Percentiles rank a stretch among this genome's conserved stretches.
These are phyloP conservation scores for Hippoglossus stenolepis DNA, from an alignment of 2,113 vertebrate species.

Conservation along the genomic window DNA sequence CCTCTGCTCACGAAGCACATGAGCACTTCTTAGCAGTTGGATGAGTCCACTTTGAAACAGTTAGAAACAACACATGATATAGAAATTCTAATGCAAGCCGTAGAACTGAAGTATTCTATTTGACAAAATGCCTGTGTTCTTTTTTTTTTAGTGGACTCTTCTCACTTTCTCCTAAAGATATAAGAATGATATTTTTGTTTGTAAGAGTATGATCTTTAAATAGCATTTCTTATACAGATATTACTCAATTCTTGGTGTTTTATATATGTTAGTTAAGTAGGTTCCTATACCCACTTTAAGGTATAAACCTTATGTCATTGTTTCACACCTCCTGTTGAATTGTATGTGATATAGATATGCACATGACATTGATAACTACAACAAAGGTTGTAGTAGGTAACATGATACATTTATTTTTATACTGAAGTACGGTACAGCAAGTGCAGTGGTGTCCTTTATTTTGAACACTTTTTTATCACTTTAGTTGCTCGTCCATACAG, in stretches of 20 bases:
- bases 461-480: not conserved
- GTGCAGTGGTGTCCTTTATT: not conserved
- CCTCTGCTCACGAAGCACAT: constrained; percentile 5
- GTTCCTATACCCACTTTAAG: not conserved
- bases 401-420: not conserved
- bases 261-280: not conserved
- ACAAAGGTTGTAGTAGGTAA: not conserved
- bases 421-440: not conserved
- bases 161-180: not conserved
- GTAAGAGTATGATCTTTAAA: not conserved
- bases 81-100: not conserved
- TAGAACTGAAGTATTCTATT: not conserved
- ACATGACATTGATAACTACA: not conserved
- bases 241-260: not conserved
- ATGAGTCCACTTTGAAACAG: not conserved
- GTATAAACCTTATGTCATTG: not conserved
- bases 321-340: not conserved
- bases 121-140: not conserved
- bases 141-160: too few relatives aligned
- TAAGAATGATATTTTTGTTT: not conserved
- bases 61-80: not conserved
- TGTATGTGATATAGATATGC: not conserved
- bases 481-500: not conserved
- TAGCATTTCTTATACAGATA: not conserved
- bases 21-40: not conserved